These are phyloP conservation scores for Indicator maculatus DNA, from an alignment of 2,113 vertebrate species.

Conservation along the genomic window DNA sequence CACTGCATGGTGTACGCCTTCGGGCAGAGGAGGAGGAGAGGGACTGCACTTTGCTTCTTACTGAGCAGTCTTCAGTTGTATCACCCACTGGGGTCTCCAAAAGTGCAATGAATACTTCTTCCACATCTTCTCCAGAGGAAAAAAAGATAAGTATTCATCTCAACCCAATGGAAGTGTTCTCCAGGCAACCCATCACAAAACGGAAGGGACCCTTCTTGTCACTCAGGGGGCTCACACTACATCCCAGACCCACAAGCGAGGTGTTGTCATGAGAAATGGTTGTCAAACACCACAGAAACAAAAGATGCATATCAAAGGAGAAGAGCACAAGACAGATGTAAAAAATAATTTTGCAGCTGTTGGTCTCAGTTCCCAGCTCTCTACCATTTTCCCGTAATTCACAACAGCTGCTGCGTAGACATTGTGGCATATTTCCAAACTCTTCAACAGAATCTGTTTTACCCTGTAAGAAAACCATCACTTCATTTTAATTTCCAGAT, in stretches of 20 bases:
- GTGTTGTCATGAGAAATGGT: background rate
- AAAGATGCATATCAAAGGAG: background rate
- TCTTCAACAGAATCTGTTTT: background rate
- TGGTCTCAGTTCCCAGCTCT: conserved; percentile 1
- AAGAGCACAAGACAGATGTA: background rate
- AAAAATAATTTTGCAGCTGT: conserved; percentile 39
- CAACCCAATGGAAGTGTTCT: background rate
- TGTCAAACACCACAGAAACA: background rate
- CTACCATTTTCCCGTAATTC: background rate
- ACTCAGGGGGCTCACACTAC: background rate
- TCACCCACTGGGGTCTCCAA: background rate
- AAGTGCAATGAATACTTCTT: background rate
- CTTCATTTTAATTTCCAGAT: background rate
- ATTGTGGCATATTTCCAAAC: conserved; percentile 16
- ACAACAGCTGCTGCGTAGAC: conserved; percentile 22
- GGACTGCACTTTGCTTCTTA: background rate
- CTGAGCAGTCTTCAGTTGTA: background rate
- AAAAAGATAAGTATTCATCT: background rate
- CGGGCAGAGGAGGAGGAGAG: background rate
- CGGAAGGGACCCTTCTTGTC: background rate
- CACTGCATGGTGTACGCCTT: fast-evolving
- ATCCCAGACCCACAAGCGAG: background rate
- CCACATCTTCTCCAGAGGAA: background rate
- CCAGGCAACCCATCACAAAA: background rate
- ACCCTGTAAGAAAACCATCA: background rate